phyloP scores from a whole-genome alignment of 2,797 vertebrate genomes.

The Ctenochaetus hawaiiensis region DNA sequence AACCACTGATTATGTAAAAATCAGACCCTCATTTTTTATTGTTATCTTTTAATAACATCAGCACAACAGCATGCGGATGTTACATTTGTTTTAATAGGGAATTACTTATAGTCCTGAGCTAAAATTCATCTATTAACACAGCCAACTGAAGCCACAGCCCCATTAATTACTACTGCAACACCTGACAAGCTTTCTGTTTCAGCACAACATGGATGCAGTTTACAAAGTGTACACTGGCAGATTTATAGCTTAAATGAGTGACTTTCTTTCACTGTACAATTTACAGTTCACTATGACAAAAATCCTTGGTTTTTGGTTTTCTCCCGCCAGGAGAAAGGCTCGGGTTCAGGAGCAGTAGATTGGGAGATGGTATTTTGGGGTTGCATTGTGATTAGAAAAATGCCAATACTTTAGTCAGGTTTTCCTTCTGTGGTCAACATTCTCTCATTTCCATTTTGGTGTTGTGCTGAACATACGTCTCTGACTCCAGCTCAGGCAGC shows the following conservation, averaged over 20 bases:
- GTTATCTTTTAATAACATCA: neutral
- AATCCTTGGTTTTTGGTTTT: too few relatives aligned
- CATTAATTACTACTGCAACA: neutral
- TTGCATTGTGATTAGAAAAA: too few relatives aligned
- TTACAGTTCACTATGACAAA: neutral
- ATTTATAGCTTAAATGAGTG: neutral
- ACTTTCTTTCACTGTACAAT: neutral
- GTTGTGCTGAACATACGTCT: too few relatives aligned
- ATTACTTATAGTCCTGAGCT: neutral
- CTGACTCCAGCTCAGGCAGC: too few relatives aligned
- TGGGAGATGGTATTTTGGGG: too few relatives aligned
- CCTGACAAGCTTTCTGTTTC: neutral
- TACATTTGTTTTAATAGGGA: slow-evolving; percentile 3
- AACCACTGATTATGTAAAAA: slow-evolving; percentile 27
- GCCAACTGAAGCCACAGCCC: neutral
- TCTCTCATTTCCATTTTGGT: too few relatives aligned
- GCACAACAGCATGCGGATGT: neutral
- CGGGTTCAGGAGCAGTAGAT: too few relatives aligned
- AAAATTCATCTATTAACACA: neutral
- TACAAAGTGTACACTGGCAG: too few relatives aligned
- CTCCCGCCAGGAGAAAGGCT: too few relatives aligned
- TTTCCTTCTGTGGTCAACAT: too few relatives aligned
- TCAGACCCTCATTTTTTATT: slow-evolving; percentile 11
- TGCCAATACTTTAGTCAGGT: too few relatives aligned
- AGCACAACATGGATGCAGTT: neutral